Evolutionary conservation across 1,140 invertebrate genomes (phyloP).

Genomic region (Mylabris phalerata): DNA sequence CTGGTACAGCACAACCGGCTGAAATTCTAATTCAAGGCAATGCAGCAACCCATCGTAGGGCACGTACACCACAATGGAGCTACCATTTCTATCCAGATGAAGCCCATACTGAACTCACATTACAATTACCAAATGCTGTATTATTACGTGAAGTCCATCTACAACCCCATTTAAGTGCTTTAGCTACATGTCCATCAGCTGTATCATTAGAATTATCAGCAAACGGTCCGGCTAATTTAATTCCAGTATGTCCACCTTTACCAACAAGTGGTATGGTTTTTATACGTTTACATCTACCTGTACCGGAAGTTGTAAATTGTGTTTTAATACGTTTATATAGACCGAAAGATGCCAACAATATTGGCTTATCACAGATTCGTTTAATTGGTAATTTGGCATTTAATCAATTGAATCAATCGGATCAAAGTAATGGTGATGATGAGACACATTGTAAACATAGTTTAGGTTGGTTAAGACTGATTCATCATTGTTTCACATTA

Average conservation of each 20-base stretch:
- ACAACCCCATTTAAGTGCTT: constrained; percentile 75
- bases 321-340: constrained; percentile 66
- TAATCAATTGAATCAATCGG: constrained; percentile 44
- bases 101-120: constrained; percentile 75
- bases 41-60: constrained; percentile 66
- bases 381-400: constrained; percentile 75
- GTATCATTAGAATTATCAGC: constrained; percentile 75
- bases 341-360: constrained; percentile 78
- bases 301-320: constrained; percentile 70
- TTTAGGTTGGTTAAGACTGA: constrained; percentile 56
- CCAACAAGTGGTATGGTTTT: constrained; percentile 78
- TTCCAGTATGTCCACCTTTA: constrained; percentile 64
- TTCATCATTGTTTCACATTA: constrained; percentile 59
- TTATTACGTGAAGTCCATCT: constrained; percentile 83
- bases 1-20: constrained; percentile 78
- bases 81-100: constrained; percentile 92
- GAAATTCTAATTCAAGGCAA: constrained; percentile 70
- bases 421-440: constrained; percentile 30
- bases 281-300: constrained; percentile 72
- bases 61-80: constrained; percentile 81
- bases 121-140: constrained; percentile 84
- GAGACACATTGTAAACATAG: constrained; percentile 37
- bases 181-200: constrained; percentile 84
- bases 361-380: constrained; percentile 82
- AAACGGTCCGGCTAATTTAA: constrained; percentile 48